Percentiles rank a stretch among this genome's conserved stretches.
These are phyloP conservation scores for Osmerus mordax DNA, from an alignment of 2,113 vertebrate species.

Conservation along the genomic window DNA sequence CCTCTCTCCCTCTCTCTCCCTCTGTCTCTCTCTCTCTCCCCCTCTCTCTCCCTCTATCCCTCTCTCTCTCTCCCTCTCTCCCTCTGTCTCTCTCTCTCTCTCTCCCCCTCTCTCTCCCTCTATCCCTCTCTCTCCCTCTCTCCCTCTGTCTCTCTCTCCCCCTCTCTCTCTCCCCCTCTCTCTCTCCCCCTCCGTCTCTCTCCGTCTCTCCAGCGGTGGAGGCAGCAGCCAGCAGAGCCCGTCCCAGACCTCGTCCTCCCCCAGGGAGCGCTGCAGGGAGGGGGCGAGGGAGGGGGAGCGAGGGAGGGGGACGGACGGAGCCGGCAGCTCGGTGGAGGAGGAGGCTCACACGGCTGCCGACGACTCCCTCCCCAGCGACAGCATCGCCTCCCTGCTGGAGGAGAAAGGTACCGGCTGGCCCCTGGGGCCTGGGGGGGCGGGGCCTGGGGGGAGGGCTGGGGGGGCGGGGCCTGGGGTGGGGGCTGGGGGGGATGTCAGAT, in stretches of 20 bases:
- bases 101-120: not conserved
- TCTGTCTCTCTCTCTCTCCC: not conserved
- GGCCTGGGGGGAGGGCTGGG: no score
- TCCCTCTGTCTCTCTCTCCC: not conserved
- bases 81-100: not conserved
- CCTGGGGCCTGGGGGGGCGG: not conserved
- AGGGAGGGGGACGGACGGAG: constrained; percentile 68
- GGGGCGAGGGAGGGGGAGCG: constrained; percentile 32
- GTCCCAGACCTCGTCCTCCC: constrained; percentile 66
- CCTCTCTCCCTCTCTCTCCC: constrained; percentile 6
- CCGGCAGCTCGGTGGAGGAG: constrained; percentile 78
- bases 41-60: no score
- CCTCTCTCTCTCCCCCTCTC: not conserved
- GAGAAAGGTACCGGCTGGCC: constrained; percentile 78
- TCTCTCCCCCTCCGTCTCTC: no score
- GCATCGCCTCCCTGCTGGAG: constrained; percentile 75
- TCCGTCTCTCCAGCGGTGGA: constrained; percentile 48
- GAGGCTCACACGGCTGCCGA: constrained; percentile 74
- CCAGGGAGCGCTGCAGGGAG: constrained; percentile 58
- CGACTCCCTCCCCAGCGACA: constrained; percentile 80
- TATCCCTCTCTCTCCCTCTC: not conserved
- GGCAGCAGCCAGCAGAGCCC: constrained; percentile 75
- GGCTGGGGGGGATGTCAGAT: no score
- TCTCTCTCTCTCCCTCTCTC: not conserved
- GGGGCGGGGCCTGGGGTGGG: no score